These are phyloP conservation scores for Gymnothorax reevesii DNA, from an alignment of 2,797 vertebrate genomes.

Conservation along the genomic window DNA sequence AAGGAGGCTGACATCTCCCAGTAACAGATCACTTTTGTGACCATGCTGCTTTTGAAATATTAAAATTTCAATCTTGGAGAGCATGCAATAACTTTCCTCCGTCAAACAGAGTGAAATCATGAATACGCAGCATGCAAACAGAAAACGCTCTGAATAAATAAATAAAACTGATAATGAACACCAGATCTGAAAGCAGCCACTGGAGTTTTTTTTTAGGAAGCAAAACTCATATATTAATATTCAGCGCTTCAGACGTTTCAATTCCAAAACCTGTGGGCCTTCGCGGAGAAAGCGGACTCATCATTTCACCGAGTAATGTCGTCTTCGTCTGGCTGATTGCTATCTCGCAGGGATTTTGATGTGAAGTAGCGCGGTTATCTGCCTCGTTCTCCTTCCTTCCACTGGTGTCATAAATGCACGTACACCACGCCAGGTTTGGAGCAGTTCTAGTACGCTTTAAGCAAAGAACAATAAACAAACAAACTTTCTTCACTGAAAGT, in stretches of 20 bases:
- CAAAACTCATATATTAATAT: background rate
- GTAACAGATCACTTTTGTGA: conserved; percentile 21
- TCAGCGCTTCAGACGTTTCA: background rate
- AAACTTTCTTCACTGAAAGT: background rate
- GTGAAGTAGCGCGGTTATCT: background rate
- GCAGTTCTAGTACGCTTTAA: background rate
- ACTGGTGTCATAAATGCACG: background rate
- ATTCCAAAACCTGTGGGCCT: background rate
- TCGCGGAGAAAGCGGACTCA: conserved; percentile 38
- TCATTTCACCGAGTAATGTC: conserved; percentile 19
- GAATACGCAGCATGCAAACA: background rate
- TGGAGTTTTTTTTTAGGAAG: background rate
- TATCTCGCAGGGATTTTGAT: background rate
- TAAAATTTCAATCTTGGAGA: conserved; percentile 28
- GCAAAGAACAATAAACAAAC: conserved; percentile 9
- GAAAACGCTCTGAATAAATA: conserved; percentile 6
- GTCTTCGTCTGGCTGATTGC: background rate
- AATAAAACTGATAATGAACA: background rate
- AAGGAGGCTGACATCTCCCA: background rate
- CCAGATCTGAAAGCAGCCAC: background rate
- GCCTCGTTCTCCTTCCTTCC: background rate
- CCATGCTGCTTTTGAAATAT: conserved; percentile 19
- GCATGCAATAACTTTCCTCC: background rate
- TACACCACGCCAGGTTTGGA: background rate
- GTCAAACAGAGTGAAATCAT: background rate